phyloP scores from a whole-genome alignment of 2,888 invertebrate genomes.

The Watsonalla binaria region DNA sequence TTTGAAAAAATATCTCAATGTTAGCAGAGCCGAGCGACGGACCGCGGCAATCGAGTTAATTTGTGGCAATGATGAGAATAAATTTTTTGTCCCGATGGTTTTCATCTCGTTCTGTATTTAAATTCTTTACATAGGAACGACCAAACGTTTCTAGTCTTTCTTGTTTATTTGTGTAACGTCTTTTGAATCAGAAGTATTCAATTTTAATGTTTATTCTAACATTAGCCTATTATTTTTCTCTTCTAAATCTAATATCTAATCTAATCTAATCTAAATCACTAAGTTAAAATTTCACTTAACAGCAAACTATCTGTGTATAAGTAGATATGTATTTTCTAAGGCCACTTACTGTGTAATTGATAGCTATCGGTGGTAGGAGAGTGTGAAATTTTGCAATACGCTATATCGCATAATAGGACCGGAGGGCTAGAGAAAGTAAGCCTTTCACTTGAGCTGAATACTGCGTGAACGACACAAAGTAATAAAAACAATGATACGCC shows the following conservation, averaged over 20 bases:
- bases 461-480: conserved; percentile 39
- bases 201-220: neutral
- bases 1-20: conserved; percentile 47
- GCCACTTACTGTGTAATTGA: conserved; percentile 58
- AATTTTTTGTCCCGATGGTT: neutral
- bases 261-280: too few species aligned
- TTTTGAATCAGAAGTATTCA: neutral
- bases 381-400: conserved; percentile 71
- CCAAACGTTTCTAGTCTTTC: neutral
- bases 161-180: neutral
- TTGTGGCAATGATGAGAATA: conserved; percentile 28
- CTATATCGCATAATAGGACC: conserved; percentile 59
- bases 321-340: too few species aligned
- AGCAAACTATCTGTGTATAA: conserved; percentile 6
- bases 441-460: conserved; percentile 66
- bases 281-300: too few species aligned
- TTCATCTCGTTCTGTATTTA: neutral
- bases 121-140: neutral
- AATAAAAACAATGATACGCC: conserved; percentile 63
- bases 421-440: conserved; percentile 73
- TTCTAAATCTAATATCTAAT: too few species aligned
- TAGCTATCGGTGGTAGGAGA: conserved; percentile 53
- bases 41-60: conserved; percentile 39
- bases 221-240: neutral
- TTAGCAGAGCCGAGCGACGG: conserved; percentile 49